phyloP scores from a whole-genome alignment of 2,797 vertebrate genomes.

The Rhadinocentrus ornatus region DNA sequence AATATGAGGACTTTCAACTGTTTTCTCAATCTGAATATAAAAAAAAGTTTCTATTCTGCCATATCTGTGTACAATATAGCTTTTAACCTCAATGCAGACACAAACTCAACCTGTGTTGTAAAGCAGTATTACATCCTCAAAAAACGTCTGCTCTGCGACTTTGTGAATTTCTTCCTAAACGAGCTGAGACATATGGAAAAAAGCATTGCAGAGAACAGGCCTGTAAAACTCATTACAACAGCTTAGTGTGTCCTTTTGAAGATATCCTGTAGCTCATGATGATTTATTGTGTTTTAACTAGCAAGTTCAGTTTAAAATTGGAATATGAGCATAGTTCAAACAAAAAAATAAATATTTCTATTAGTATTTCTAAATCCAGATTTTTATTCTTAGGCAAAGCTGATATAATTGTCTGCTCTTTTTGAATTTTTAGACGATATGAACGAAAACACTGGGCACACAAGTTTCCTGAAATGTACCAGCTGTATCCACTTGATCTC shows the following conservation, averaged over 20 bases:
- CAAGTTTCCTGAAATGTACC: background rate
- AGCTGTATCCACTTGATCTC: constrained; percentile 7
- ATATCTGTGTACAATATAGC: constrained; percentile 26
- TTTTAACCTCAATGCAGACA: constrained; percentile 48
- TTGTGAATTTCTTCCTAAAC: constrained; percentile 76
- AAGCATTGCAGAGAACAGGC: constrained; percentile 43
- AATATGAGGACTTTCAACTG: constrained; percentile 16
- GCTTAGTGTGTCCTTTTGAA: constrained; percentile 41
- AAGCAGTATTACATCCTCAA: constrained; percentile 52
- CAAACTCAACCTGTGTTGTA: constrained; percentile 67
- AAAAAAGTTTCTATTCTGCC: constrained; percentile 18
- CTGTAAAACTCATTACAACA: constrained; percentile 73
- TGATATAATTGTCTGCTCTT: background rate
- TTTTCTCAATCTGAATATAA: constrained; percentile 4
- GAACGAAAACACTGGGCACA: constrained; percentile 1
- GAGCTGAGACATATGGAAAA: constrained; percentile 53
- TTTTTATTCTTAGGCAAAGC: background rate
- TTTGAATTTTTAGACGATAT: constrained; percentile 4
- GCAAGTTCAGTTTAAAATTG: constrained; percentile 36
- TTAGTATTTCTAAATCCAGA: too few species aligned
- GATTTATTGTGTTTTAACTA: constrained; percentile 50
- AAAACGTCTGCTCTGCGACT: constrained; percentile 62
- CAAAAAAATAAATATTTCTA: too few species aligned
- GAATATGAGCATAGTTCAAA: constrained; percentile 43
- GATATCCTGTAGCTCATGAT: constrained; percentile 27